Base-by-base conservation (phyloP, 37 sponge, comb jelly and placozoan genomes). In the Spongilla lacustris region DNA sequence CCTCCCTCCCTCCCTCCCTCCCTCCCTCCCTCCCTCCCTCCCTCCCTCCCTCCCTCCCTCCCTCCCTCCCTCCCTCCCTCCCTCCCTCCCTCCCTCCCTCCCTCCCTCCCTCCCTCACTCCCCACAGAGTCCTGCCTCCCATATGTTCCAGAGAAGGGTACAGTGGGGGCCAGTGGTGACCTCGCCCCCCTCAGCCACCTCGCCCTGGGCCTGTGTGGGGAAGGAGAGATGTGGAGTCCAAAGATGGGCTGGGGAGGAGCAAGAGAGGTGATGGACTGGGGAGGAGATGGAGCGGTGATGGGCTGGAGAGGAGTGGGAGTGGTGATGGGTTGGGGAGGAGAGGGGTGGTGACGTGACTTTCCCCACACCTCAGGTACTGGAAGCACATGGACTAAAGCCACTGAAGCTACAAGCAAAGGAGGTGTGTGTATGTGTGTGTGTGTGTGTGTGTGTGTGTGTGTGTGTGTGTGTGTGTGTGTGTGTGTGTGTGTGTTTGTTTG, bases 151-250 rank as follows among this genome's bases (percentile, higher is more conserved):
- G 95, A 93, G 78, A 87, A 98, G 86, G 99, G 99, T 2, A 97
- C 96, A 29, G 94, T 93, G 28, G 99, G 99, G 34, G 99, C 99
- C 71, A 96, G 97, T 28, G 99, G 99, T 8, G 99, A 98, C 77
- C 91, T 98, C 41, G 99, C 97, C 31, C 99, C 99, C 31, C 91
- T 98, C 58, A 77, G 89, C 17, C 99, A 98, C 77, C 87, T 96
- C 13, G 97, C 99, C 35, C 92, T 95, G 22, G 99, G 97, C 2
- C 81, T 97, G 69, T 95, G 97, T 85, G 99, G 99, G 34, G 96
- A 97, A 78, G 99, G 99, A 25, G 35, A 81, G 24, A 95, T 98
- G 97, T 98, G 99, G 99, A 95, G 97, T 38, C 94, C 97, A 1
- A 83, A 78, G 50, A 95, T 92, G 27, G 99, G 97, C 21, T 97